Conservation (phyloP, 2,888 invertebrate species). For the Aphidius colemani region DNA sequence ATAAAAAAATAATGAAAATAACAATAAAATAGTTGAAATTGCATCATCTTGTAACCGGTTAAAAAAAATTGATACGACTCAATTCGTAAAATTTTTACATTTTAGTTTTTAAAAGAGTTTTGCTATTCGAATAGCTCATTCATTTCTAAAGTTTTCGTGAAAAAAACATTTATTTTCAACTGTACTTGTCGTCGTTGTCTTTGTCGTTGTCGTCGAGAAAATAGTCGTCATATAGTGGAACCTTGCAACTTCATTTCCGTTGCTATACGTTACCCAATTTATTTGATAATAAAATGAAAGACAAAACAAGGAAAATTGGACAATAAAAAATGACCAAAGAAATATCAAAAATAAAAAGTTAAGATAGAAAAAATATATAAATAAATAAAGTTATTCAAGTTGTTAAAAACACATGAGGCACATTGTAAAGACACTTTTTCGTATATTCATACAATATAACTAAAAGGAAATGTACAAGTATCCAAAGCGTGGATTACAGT, state of each 20-base stretch:
- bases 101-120: too few relatives aligned
- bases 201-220: not conserved
- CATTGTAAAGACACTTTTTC: conserved; percentile 2
- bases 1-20: too few relatives aligned
- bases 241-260: too few relatives aligned
- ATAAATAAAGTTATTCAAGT: conserved; percentile 6
- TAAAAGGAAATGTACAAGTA: conserved; percentile 25
- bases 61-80: too few relatives aligned
- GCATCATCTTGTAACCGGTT: too few relatives aligned
- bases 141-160: too few relatives aligned
- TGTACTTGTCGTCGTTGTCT: not conserved
- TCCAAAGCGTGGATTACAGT: conserved; percentile 33
- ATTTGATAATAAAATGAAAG: not conserved
- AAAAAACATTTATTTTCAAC: too few relatives aligned
- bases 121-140: too few relatives aligned
- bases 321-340: conserved; percentile 1
- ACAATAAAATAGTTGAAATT: too few relatives aligned
- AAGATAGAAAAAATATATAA: not conserved
- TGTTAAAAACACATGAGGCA: conserved; percentile 21
- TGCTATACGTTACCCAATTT: too few relatives aligned
- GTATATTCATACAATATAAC: not conserved
- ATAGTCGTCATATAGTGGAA: not conserved
- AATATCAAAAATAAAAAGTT: not conserved
- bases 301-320: not conserved
- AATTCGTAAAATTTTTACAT: too few relatives aligned